Evolutionary conservation across 2,113 vertebrate species (phyloP), one percentile per base, ranked within the genome.

Genomic region (Struthidea cinerea): DNA sequence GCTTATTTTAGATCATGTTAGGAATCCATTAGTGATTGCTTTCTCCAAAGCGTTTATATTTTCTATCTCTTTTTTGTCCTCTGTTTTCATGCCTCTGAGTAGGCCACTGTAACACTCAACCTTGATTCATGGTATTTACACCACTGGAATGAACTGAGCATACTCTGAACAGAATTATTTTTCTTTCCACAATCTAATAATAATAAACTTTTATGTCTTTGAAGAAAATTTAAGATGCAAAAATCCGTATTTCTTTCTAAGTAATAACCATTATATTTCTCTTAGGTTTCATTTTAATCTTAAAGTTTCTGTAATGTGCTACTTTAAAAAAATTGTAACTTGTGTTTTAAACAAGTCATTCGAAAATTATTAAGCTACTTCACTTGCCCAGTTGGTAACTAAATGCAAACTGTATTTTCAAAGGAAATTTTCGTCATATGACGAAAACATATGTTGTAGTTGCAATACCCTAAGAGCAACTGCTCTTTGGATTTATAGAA

Each of bases 261-360:
- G 20, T 11, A n/a, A 8, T 16, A 42, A 16, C 21, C 3, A 0
- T 55, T 49, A 0, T 2, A 32, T 64, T 85, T 76, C 21, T 65
- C 24, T 32, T 37, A 41, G 15, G 21, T 41, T 87, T 88, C 9
- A 9, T 44, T 17, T 35, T 60, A 67, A 71, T 46, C 5, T 50
- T 37, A 14, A 27, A 37, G 4, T 74, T 74, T 59, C 55, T 41
- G 12, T 26, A 22, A 26, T 44, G 13, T 47, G 13, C 32, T 67
- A 47, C 50, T 67, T 30, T 20, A 2, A 59, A 47, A 57, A 22
- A 27, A 28, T 2, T 7, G 2, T 8, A 37, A 61, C 8, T 52
- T 59, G 3, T 39, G 26, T 24, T 87, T 41, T 53, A 39, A 85
- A n/a, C 8, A 68, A 47, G 49, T 73, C 12, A 18, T 42, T 81